Evolutionary conservation across 2,113 vertebrate species (phyloP), one percentile per base, ranked within the genome.

Genomic region (Arenaria interpres): DNA sequence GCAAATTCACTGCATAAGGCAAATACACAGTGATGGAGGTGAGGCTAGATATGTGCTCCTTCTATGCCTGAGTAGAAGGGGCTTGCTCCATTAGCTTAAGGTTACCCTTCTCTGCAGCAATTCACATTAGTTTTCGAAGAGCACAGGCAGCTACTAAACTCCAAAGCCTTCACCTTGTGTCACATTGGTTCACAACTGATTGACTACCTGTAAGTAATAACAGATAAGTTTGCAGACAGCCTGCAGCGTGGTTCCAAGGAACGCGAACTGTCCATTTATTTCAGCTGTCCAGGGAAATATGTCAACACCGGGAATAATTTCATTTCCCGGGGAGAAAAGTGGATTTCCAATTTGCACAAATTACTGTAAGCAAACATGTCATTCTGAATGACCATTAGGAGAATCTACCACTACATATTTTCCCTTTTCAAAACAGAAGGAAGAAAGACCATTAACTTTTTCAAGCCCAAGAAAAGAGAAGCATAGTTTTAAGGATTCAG

Each of bases 271-370:
- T 50, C 51, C 23, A 41, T 91, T 94, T 85, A 78, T 82, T 95
- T 94, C 77, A 94, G 8, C 77, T 89, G 86, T 63, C 56, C 2
- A 22, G 66, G 56, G 69, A 95, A 89, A 64, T 63, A 87, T 95
- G 80, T 87, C 84, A 89, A 78, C 84, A 60, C 56, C 46, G 73
- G 56, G 33, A 81, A 91, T 85, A 39, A 93, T 82, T 92, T 95
- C 28, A 68, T 93, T 94, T 95, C 93, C 51, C 9, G 3, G n/a
- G 4, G 20, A 78, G 76, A 91, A 92, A 94, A 96, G 76, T 85
- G 57, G 74, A 54, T 92, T 96, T 95, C 60, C 56, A 85, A 53
- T 94, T 92, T 96, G 30, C 51, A 84, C 60, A 78, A 91, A 74
- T 95, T 94, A 92, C 76, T 91, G 56, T 84, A 94, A 91, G 69